Evolutionary conservation across 23 tunicate genomes (phyloP).

Genomic region (Ascidia mentula): DNA sequence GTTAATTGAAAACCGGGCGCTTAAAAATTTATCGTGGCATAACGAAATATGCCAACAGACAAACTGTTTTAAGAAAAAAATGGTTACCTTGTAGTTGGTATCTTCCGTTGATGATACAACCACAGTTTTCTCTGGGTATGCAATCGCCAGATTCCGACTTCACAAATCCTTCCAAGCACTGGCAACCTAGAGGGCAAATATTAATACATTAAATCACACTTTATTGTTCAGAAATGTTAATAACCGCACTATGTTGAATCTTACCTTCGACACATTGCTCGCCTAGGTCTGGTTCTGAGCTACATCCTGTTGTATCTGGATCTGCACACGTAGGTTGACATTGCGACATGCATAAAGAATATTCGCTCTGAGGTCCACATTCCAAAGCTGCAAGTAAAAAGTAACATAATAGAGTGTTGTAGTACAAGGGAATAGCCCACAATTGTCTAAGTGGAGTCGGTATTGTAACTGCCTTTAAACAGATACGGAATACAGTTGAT

Average conservation of each 20-base stretch:
- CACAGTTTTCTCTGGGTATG: conserved; percentile 53
- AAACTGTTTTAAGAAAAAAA: neutral
- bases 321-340: conserved; percentile 83
- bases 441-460: no score
- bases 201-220: neutral
- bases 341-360: conserved; percentile 42
- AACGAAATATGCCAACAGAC: no score
- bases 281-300: conserved; percentile 36
- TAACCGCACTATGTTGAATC: no score
- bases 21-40: no score
- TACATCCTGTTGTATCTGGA: conserved; percentile 27
- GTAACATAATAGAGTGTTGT: neutral
- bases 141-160: conserved; percentile 37
- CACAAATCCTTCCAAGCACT: conserved; percentile 68
- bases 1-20: no score
- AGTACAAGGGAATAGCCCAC: neutral
- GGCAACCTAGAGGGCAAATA: conserved; percentile 53
- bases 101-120: conserved; percentile 57
- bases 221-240: neutral
- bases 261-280: conserved; percentile 66
- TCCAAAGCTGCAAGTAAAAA: conserved; percentile 17
- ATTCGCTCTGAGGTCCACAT: conserved; percentile 43
- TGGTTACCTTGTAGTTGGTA: conserved; percentile 51
- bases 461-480: no score
- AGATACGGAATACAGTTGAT: no score